These are phyloP conservation scores for Cheilosia impressa DNA, from an alignment of 2,888 invertebrate species.

Conservation along the genomic window DNA sequence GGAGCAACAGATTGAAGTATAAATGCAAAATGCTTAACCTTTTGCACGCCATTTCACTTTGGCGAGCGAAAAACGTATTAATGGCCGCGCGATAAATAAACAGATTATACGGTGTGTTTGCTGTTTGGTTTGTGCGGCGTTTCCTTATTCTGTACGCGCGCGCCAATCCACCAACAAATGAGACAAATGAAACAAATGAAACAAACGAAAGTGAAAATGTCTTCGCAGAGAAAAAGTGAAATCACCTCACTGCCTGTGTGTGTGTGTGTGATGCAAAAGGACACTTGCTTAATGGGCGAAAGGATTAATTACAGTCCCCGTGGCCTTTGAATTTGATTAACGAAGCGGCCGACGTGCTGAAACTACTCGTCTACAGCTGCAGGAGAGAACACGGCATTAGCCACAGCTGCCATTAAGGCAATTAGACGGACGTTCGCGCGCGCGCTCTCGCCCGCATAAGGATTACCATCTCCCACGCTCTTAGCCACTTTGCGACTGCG, in stretches of 20 bases:
- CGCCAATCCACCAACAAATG: slow-evolving; percentile 1
- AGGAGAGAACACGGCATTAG: slow-evolving; percentile 61
- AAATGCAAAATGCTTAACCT: slow-evolving; percentile 62
- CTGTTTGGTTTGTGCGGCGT: slow-evolving; percentile 9
- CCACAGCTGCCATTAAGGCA: slow-evolving; percentile 72
- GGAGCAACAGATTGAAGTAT: neutral
- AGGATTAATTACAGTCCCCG: slow-evolving; percentile 75
- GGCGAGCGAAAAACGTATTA: slow-evolving; percentile 55
- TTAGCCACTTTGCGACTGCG: slow-evolving; percentile 30
- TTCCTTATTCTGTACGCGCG: slow-evolving; percentile 55
- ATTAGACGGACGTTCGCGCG: slow-evolving; percentile 59
- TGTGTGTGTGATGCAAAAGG: slow-evolving; percentile 59
- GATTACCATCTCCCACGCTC: slow-evolving; percentile 73
- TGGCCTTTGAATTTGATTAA: slow-evolving; percentile 76
- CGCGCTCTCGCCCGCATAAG: slow-evolving; percentile 63
- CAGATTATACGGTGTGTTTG: slow-evolving; percentile 53
- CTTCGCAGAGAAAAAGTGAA: slow-evolving; percentile 65
- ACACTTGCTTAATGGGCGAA: slow-evolving; percentile 74
- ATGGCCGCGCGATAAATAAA: slow-evolving; percentile 71
- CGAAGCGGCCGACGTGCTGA: slow-evolving; percentile 52
- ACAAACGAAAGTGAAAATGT: slow-evolving; percentile 69
- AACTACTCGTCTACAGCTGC: slow-evolving; percentile 60
- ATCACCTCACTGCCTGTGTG: slow-evolving; percentile 38
- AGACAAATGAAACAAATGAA: neutral
- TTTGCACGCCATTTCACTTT: slow-evolving; percentile 51